Conservation (phyloP, 2,888 invertebrate genomes). For the Phortica okadai region DNA sequence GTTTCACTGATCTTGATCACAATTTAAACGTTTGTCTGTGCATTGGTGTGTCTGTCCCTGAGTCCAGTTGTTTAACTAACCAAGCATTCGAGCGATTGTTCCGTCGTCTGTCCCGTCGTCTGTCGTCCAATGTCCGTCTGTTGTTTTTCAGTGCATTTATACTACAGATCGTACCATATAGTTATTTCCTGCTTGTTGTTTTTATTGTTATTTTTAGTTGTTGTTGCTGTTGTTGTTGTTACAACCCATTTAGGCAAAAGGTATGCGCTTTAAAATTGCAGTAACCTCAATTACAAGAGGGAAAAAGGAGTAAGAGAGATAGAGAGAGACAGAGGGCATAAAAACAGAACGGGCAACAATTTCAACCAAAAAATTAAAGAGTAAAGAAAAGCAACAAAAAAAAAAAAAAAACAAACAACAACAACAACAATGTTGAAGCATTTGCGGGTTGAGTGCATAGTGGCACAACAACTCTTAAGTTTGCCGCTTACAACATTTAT, state of each 20-base stretch:
- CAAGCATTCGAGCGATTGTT: constrained; percentile 12
- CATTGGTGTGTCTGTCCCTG: constrained; percentile 48
- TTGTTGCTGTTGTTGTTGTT: constrained; percentile 45
- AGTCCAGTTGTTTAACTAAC: constrained; percentile 51
- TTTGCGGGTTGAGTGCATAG: constrained; percentile 29
- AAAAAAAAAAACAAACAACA: not conserved
- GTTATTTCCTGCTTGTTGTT: constrained; percentile 34
- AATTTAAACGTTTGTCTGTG: constrained; percentile 67
- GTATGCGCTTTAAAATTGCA: constrained; percentile 62
- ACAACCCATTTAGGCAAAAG: constrained; percentile 53
- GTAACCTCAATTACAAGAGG: constrained; percentile 69
- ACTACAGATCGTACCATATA: constrained; percentile 37
- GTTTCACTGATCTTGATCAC: constrained; percentile 66
- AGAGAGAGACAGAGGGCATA: constrained; percentile 2
- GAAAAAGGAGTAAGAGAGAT: constrained; percentile 11
- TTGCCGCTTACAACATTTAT: constrained; percentile 30
- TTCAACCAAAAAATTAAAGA: constrained; percentile 14
- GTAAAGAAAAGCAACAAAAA: not conserved
- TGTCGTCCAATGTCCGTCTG: not conserved
- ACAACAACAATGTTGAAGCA: constrained; percentile 15
- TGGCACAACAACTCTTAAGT: constrained; percentile 17
- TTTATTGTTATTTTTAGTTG: constrained; percentile 27
- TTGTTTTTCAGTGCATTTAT: not conserved
- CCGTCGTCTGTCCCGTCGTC: not conserved
- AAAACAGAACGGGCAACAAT: constrained; percentile 1